Base-by-base conservation (phyloP, 2,888 invertebrate genomes). In the Lasioglossum oenotherae region DNA sequence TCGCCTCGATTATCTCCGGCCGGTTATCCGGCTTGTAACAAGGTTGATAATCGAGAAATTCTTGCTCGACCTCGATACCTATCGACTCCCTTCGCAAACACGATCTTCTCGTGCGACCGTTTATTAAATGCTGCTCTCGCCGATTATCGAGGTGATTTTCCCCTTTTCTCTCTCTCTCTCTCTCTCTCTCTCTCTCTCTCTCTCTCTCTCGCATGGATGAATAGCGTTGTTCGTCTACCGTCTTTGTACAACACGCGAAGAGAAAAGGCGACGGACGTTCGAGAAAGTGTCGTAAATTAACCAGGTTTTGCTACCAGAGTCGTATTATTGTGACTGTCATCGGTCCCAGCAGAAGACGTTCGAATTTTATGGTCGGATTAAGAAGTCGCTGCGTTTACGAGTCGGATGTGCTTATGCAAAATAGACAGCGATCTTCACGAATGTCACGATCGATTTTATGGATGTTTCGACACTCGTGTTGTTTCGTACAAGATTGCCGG, bases 21-120 rank as follows among this genome's bases (percentile, higher is more conserved):
- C 38, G 41, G 74, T 74, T 69, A 78, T 74, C 74, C n/a, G 46
- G 41, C 27, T n/a, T 44, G 74, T 84, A 85, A 85, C 85, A 64
- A 85, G 84, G 71, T 31, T 44, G 78, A 79, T 84, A 64, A 85
- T 84, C 78, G 49, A 64, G 85, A 60, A 78, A 84, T 60, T 84
- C 84, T 76, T 73, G 53, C 31, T n/a, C 38, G 74, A 4, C 46
- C 57, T 23, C 82, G 57, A 46, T 81, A 57, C 35, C 75, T 75
- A 84, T 78, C 53, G 79, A 64, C 23, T 23, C 71, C 57, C 46
- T 74, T 79, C 41, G 67, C 71, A 57, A 19, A 35, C 41, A 49
- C 79, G 60, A 67, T 74, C 78, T 67, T 74, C 38, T 84, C 74
- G 74, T 60, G 57, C 64, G 64, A 73, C 60, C 72, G 46, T 53